A percentile compares a stretch with the other conserved stretches of the same genome.
Evolutionary conservation across 2,113 vertebrate species (phyloP).

Genomic region (Arizona elegans): DNA sequence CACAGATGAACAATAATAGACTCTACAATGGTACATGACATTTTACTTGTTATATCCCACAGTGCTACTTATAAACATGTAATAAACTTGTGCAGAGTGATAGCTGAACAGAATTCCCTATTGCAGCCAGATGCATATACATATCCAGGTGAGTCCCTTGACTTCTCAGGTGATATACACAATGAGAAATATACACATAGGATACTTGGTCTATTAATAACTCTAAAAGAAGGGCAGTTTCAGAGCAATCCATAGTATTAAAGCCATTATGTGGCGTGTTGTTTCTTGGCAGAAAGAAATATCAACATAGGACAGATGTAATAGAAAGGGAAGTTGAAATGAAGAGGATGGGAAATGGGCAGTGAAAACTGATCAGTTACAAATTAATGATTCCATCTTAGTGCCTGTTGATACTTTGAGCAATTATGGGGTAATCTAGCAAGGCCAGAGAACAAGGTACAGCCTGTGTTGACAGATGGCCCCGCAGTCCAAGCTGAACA

Average conservation of each 20-base stretch:
- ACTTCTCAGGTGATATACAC: neutral
- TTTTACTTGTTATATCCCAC: neutral
- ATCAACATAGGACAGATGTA: neutral
- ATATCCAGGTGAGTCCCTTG: neutral
- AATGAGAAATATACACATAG: neutral
- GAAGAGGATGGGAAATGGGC: neutral
- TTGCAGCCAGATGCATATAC: neutral
- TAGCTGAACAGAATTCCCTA: neutral
- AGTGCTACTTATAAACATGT: neutral
- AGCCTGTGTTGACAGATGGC: slow-evolving; percentile 24
- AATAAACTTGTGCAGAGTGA: neutral
- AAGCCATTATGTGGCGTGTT: neutral
- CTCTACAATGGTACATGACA: neutral
- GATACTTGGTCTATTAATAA: neutral
- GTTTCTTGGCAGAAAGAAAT: neutral
- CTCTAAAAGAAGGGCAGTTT: neutral
- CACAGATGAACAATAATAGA: neutral
- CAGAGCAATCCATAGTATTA: neutral
- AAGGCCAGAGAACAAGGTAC: neutral
- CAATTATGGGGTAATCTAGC: neutral
- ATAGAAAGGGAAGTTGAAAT: neutral
- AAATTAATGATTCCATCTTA: neutral
- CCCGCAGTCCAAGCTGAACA: neutral
- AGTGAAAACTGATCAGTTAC: neutral
- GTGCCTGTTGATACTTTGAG: slow-evolving; percentile 1